These are phyloP conservation scores for Barypeithes pellucidus DNA, from an alignment of 2,888 invertebrate genomes.

Conservation along the genomic window DNA sequence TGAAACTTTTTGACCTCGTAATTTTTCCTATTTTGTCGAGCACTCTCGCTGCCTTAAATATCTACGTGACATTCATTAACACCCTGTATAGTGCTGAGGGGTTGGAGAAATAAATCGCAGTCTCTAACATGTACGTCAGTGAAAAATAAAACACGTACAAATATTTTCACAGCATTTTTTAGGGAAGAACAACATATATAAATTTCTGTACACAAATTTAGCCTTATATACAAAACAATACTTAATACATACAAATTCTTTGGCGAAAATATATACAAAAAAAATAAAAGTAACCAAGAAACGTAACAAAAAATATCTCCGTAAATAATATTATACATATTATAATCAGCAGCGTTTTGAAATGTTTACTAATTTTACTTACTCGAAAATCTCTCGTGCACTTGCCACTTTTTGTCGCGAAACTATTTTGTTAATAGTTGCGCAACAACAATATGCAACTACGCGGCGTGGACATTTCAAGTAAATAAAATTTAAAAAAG, in stretches of 20 bases:
- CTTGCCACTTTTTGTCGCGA: too few species aligned
- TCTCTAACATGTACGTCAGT: too few species aligned
- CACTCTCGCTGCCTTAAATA: too few species aligned
- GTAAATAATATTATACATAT: slow-evolving; percentile 33
- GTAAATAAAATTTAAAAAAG: slow-evolving; percentile 7
- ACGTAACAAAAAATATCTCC: slow-evolving; percentile 48
- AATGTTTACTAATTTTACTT: slow-evolving; percentile 1
- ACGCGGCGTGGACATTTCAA: too few species aligned
- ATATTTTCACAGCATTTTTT: slow-evolving; percentile 41
- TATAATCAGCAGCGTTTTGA: neutral
- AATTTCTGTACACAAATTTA: slow-evolving; percentile 71
- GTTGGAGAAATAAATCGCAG: too few species aligned
- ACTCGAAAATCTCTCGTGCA: neutral
- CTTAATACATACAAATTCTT: slow-evolving; percentile 69
- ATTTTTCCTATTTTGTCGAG: too few species aligned
- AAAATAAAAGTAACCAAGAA: slow-evolving; percentile 59
- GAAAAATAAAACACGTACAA: slow-evolving; percentile 21
- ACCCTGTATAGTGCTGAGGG: too few species aligned
- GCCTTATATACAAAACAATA: slow-evolving; percentile 68
- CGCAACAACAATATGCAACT: too few species aligned
- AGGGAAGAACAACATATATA: slow-evolving; percentile 70
- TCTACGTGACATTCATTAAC: too few species aligned
- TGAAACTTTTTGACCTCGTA: neutral
- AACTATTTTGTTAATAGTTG: too few species aligned
- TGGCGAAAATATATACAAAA: slow-evolving; percentile 71